Evolutionary conservation across 2,888 invertebrate genomes (phyloP).

Genomic region (Callinectes sapidus): DNA sequence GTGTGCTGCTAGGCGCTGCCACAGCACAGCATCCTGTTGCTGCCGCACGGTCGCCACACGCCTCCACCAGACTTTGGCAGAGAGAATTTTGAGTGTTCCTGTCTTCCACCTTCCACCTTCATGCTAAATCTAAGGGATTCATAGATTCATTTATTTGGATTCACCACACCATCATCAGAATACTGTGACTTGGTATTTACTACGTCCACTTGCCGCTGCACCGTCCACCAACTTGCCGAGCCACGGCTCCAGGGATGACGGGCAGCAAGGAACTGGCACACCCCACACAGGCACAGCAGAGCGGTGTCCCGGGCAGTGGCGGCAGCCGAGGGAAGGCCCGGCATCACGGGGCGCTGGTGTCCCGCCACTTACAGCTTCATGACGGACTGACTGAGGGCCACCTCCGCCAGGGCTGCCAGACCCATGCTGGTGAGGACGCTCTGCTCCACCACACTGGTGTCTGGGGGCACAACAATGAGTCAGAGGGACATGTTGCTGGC

Average conservation of each 20-base stretch:
- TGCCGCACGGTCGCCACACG: not conserved
- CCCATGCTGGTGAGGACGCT: constrained; percentile 78
- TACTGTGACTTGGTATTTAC: not conserved
- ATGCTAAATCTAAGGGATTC: not conserved
- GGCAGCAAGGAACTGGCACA: not conserved
- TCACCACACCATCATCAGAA: not conserved
- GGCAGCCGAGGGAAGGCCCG: not conserved
- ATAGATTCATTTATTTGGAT: constrained; percentile 1
- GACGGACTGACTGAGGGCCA: constrained; percentile 76
- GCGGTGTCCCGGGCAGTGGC: not conserved
- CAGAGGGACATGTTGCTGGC: not conserved
- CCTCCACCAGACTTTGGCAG: not conserved
- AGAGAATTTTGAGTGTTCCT: not conserved
- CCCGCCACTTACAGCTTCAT: constrained; percentile 54
- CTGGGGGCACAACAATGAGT: constrained; percentile 32
- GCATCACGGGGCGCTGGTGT: not conserved
- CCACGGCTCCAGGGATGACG: not conserved
- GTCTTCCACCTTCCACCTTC: not conserved
- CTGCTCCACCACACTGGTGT: constrained; percentile 75
- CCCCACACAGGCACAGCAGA: not conserved
- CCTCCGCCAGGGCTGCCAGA: constrained; percentile 82
- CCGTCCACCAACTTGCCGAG: not conserved
- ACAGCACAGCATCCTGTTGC: not conserved
- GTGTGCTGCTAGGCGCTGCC: not conserved
- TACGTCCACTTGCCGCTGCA: not conserved